Percentiles rank a stretch among this genome's conserved stretches.
phyloP scores from a whole-genome alignment of 2,888 invertebrate genomes.

The Mechanitis messenoides region DNA sequence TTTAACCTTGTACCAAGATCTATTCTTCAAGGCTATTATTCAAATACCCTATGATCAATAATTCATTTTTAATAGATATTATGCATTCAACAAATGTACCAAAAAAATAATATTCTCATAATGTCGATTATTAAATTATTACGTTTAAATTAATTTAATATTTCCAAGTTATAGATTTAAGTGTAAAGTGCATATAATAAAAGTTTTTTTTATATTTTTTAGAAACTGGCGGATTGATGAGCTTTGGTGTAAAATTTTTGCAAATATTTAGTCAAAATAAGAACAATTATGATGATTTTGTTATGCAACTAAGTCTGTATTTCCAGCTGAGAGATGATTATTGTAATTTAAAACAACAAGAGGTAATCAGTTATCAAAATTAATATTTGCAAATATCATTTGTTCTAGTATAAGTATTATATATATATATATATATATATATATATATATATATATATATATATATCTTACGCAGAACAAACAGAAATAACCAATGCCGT shows the following conservation, averaged over 20 bases:
- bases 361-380: slow-evolving; percentile 72
- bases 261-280: slow-evolving; percentile 69
- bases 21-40: too few relatives aligned
- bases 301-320: slow-evolving; percentile 87
- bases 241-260: slow-evolving; percentile 17
- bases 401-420: slow-evolving; percentile 75
- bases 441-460: too few relatives aligned
- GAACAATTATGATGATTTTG: slow-evolving; percentile 83
- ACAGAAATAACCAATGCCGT: not conserved
- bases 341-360: slow-evolving; percentile 85
- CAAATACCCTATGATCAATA: too few relatives aligned
- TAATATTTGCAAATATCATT: not conserved
- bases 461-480: slow-evolving; percentile 79
- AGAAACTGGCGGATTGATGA: slow-evolving; percentile 27
- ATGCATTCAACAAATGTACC: too few relatives aligned
- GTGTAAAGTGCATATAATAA: not conserved
- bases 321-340: slow-evolving; percentile 95
- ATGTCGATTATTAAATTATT: too few relatives aligned
- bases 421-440: too few relatives aligned
- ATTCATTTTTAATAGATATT: too few relatives aligned
- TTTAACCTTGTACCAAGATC: too few relatives aligned
- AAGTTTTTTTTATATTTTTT: slow-evolving; percentile 4
- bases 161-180: too few relatives aligned
- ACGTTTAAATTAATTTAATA: too few relatives aligned
- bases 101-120: too few relatives aligned